Percentiles rank a stretch among this genome's conserved stretches.
Evolutionary conservation across 2,797 vertebrate genomes (phyloP).

Genomic region (Falco novaeseelandiae): DNA sequence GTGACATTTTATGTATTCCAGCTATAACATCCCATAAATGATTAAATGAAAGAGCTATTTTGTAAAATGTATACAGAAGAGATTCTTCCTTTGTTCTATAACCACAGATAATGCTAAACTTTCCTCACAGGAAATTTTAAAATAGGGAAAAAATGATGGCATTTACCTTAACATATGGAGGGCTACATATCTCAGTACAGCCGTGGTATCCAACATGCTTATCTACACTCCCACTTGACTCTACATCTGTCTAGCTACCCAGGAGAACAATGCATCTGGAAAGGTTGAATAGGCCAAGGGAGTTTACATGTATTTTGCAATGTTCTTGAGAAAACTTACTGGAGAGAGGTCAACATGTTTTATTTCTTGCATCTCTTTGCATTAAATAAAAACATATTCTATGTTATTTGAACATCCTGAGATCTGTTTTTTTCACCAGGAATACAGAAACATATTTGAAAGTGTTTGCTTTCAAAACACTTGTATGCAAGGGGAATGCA

Average conservation of each 20-base stretch:
- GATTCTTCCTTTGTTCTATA: not conserved
- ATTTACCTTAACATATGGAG: conserved; percentile 21
- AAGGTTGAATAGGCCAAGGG: conserved; percentile 60
- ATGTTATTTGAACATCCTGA: not conserved
- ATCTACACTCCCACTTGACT: conserved; percentile 36
- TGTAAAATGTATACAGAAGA: not conserved
- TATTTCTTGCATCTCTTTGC: not conserved
- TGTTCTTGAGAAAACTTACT: conserved; percentile 41
- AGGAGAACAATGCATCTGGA: conserved; percentile 69
- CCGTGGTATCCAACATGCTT: conserved; percentile 12
- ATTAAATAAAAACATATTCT: conserved; percentile 38
- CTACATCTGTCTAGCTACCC: conserved; percentile 39
- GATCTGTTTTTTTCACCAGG: not conserved
- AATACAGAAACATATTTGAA: not conserved
- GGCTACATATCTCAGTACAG: not conserved
- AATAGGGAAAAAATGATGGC: not conserved
- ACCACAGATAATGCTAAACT: not conserved
- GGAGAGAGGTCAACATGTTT: conserved; percentile 17
- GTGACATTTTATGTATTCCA: not conserved
- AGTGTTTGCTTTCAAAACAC: not conserved
- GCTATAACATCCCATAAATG: not conserved
- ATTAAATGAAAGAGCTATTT: not conserved
- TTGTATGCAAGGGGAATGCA: not conserved
- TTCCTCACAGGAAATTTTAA: not conserved
- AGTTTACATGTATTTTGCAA: conserved; percentile 48